Conservation (phyloP, 2,888 invertebrate species). For the Tiliacea citrago region DNA sequence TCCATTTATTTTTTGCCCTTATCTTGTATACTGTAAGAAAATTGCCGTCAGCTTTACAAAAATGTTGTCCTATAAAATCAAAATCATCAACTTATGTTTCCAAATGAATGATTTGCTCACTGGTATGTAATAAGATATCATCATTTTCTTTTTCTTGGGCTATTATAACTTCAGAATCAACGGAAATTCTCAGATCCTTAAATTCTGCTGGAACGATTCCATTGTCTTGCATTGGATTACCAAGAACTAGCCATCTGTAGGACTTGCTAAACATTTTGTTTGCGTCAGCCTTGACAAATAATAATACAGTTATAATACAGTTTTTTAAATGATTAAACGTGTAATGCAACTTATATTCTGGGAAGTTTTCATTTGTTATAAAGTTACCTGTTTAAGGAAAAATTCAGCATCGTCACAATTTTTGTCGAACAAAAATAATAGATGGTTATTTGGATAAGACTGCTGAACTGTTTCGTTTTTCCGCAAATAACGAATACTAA, state of each 20-base stretch:
- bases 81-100: not conserved
- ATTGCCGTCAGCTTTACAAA: not conserved
- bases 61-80: not conserved
- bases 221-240: constrained; percentile 47
- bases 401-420: constrained; percentile 61
- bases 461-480: constrained; percentile 44
- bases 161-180: constrained; percentile 80
- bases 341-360: not conserved
- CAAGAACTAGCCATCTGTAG: constrained; percentile 79
- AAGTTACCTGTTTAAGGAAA: constrained; percentile 70
- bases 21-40: constrained; percentile 77
- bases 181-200: constrained; percentile 66
- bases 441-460: constrained; percentile 31
- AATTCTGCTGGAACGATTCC: constrained; percentile 60
- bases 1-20: constrained; percentile 66
- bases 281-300: constrained; percentile 71
- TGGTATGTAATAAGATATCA: constrained; percentile 64
- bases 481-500: constrained; percentile 64
- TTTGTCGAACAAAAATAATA: constrained; percentile 52
- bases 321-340: not conserved
- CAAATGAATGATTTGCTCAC: constrained; percentile 66
- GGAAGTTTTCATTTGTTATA: not conserved
- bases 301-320: not conserved
- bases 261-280: constrained; percentile 72
- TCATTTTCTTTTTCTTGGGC: constrained; percentile 60